Evolutionary conservation across 2,888 invertebrate genomes (phyloP).

Genomic region (Apeira syringaria): DNA sequence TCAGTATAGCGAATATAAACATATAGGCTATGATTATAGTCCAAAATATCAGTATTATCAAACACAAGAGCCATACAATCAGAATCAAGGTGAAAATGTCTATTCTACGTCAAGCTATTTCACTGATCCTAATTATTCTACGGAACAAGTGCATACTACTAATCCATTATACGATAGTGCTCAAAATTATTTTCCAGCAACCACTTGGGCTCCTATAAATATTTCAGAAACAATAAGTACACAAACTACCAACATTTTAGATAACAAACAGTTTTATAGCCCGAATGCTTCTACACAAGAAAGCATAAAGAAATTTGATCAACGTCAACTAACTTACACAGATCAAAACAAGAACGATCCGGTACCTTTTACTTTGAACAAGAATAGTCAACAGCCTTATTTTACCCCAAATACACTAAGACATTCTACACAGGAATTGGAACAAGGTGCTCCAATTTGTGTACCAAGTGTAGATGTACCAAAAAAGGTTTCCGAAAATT

Average conservation of each 20-base stretch:
- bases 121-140: slow-evolving; percentile 10
- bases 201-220: slow-evolving; percentile 20
- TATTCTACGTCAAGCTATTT: slow-evolving; percentile 30
- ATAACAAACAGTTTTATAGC: slow-evolving; percentile 8
- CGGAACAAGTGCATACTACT: slow-evolving; percentile 9
- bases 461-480: neutral
- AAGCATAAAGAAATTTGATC: neutral
- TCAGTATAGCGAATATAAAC: slow-evolving; percentile 18
- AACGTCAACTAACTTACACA: neutral
- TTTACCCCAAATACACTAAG: neutral
- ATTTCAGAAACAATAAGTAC: slow-evolving; percentile 16
- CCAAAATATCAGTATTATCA: slow-evolving; percentile 30
- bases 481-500: neutral
- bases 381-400: neutral
- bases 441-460: neutral
- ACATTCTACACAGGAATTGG: neutral
- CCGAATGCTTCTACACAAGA: slow-evolving; percentile 10
- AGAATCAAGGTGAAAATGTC: slow-evolving; percentile 30
- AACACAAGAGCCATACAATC: slow-evolving; percentile 32
- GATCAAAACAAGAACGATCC: neutral
- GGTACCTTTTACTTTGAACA: neutral
- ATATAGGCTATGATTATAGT: slow-evolving; percentile 26
- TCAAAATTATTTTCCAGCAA: slow-evolving; percentile 5
- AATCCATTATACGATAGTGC: slow-evolving; percentile 10
- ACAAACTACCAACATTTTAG: slow-evolving; percentile 7